These are phyloP conservation scores for Clostera curtula DNA, from an alignment of 2,888 invertebrate genomes.

Conservation along the genomic window DNA sequence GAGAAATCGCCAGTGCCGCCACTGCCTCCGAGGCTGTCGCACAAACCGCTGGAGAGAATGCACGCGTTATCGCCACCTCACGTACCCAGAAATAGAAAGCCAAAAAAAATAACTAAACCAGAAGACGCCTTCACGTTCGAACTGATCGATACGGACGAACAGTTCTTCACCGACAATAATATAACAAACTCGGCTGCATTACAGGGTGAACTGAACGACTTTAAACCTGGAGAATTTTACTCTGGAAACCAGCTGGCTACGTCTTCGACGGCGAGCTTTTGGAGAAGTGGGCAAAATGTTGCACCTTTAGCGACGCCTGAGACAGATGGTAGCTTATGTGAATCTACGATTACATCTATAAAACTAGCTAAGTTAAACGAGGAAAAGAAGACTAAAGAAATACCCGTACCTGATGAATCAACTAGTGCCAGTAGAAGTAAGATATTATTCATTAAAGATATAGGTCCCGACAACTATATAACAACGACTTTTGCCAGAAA, in stretches of 20 bases:
- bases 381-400: conserved; percentile 56
- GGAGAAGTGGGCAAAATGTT: conserved; percentile 57
- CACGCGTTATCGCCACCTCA: conserved; percentile 80
- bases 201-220: conserved; percentile 57
- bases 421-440: conserved; percentile 68
- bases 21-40: conserved; percentile 81
- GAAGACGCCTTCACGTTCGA: conserved; percentile 90
- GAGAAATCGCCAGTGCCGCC: conserved; percentile 82
- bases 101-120: conserved; percentile 76
- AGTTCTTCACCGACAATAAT: conserved; percentile 67
- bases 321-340: conserved; percentile 75
- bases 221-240: conserved; percentile 69
- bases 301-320: conserved; percentile 78
- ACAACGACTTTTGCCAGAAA: conserved; percentile 77
- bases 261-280: conserved; percentile 55
- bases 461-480: conserved; percentile 83
- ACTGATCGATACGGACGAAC: conserved; percentile 88
- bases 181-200: conserved; percentile 59
- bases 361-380: conserved; percentile 64
- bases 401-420: conserved; percentile 59
- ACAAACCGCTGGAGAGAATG: conserved; percentile 86
- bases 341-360: conserved; percentile 69
- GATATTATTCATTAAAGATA: conserved; percentile 77
- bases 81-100: conserved; percentile 80
- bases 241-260: conserved; percentile 53